Evolutionary conservation across 2,888 invertebrate genomes (phyloP), one percentile per base, ranked within the genome.

Genomic region (Acrobasis consociella): DNA sequence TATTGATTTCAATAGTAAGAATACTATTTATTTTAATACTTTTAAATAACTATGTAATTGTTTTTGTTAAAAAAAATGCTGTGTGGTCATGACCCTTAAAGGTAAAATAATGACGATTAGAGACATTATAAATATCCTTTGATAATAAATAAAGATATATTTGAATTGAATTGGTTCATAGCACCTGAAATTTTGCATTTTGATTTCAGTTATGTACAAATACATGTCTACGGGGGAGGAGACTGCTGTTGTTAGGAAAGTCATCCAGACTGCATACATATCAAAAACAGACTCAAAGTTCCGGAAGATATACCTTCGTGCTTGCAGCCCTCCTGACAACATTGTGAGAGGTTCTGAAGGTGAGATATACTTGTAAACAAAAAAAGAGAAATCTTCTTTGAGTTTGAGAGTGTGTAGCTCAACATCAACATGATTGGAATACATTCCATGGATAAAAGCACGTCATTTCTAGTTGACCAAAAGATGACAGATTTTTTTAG

Each of bases 301-400:
- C 71, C 94, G 93, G 80, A 94, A 93, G 82, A 95, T 95, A 74
- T 95, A 93, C 81, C 92, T 93, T 77, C 93, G 94, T 66, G 88
- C 86, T 64, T 97, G 97, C 75, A 96, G 96, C 80, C 94, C 96
- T 37, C 94, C 96, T 0, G 94, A 95, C 31, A 95, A 94, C 65
- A 95, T 97, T 64, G 84, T 87, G 10, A 87, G 94, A 62, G 95
- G 95, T 58, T 95, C 96, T 71, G 97, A 97, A 95, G 97, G 96
- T 96, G n/a, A 52, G 8, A 5, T 31, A 46, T 11, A 46, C 31
- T 31, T 31, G 31, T 31, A 31, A 31, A 31, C 31, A 31, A 31
- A 5, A 31, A n/a, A 31, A 31, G 2, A 31, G 7, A 7, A 7
- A 31, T 31, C 8, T 31, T 31, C 31, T 8, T 31, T 31, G n/a